Percentiles rank a stretch among this genome's conserved stretches.
These are phyloP conservation scores for Polietes domitor DNA, from an alignment of 2,888 invertebrate genomes.

Conservation along the genomic window DNA sequence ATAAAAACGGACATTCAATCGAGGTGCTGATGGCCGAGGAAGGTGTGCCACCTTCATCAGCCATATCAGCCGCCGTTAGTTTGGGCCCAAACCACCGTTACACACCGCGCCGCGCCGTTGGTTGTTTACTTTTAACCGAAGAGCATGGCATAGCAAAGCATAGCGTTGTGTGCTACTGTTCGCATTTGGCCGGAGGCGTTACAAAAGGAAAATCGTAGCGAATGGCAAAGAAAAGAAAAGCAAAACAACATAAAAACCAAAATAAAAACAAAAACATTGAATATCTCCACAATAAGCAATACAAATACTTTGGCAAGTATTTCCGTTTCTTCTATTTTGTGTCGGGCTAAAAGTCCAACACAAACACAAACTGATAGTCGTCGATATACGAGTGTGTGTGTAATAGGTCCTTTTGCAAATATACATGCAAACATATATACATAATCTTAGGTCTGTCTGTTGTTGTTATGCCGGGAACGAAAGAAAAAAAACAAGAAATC, in stretches of 20 bases:
- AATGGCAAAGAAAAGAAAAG: not conserved
- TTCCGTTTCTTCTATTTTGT: not conserved
- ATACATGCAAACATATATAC: not conserved
- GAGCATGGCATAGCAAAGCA: not conserved
- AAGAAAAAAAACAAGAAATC: conserved; percentile 38
- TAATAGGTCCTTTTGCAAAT: not conserved
- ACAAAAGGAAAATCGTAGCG: not conserved
- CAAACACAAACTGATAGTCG: not conserved
- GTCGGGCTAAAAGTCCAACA: not conserved
- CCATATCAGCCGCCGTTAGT: too few species aligned
- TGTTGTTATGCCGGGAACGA: not conserved
- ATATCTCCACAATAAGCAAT: not conserved
- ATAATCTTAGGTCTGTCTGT: not conserved
- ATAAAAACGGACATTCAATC: not conserved
- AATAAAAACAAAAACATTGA: not conserved
- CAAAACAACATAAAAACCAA: not conserved
- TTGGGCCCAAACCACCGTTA: not conserved
- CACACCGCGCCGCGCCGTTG: not conserved
- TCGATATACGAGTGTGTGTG: not conserved
- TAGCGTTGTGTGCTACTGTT: not conserved
- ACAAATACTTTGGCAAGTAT: not conserved
- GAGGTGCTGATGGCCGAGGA: not conserved
- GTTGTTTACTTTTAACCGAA: not conserved
- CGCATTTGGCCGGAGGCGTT: not conserved
- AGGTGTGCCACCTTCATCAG: too few species aligned